Evolutionary conservation across 2,113 vertebrate genomes (phyloP), one percentile per base, ranked within the genome.

Genomic region (Corvus cornix): DNA sequence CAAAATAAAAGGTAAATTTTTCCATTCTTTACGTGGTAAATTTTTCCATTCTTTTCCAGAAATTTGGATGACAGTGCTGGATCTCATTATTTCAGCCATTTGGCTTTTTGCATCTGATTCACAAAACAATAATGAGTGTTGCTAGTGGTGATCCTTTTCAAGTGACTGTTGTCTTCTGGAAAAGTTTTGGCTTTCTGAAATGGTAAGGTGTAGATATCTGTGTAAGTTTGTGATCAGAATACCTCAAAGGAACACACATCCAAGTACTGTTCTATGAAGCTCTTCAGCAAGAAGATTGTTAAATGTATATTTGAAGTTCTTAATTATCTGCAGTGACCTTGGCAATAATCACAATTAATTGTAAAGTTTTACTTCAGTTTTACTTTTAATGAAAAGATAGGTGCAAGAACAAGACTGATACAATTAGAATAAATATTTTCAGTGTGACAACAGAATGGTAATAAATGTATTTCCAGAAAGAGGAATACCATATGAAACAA

Each of bases 191-290:
- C 7, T 89, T 73, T 80, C 58, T 72, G 46, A 77, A 80, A 84
- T 10, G 55, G 5, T 60, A 39, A 55, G 14, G 3, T 73, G 4
- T 53, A 48, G 10, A 26, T 51, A 35, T 7, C 7, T 72, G 18
- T 28, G 52, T 44, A 73, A 77, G 11, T 49, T 81, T 81, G 14
- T 46, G 48, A 75, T 75, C 56, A 53, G 30, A 87, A 46, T 16
- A 30, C 11, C 10, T 14, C 28, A 49, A 51, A 72, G 48, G 3
- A 58, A 17, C 48, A 44, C 0, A 1, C 2, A 49, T 27, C 10
- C 0, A 0, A 68, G 10, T 52, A 58, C 12, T 67, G 11, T 2
- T 0, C 23, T 84, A 13, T 21, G 27, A 69, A 66, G 26, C 14
- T 69, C 21, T 89, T 53, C 24, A 51, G 14, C 11, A 79, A 51